Base-by-base conservation (phyloP, 2,113 vertebrate species). In the Cheirogaleus medius region DNA sequence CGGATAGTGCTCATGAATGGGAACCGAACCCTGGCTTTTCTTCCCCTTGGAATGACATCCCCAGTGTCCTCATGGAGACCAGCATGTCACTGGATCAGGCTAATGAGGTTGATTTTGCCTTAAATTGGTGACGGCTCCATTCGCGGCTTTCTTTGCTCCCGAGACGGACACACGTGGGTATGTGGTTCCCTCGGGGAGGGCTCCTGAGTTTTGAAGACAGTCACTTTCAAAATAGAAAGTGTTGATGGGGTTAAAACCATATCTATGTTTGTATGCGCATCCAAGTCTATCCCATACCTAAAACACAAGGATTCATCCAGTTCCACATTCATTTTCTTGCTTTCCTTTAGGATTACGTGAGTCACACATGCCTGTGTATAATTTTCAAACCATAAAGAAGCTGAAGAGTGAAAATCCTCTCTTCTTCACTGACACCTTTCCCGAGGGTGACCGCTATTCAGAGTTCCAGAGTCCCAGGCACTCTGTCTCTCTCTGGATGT, bases 361-460 rank as follows among this genome's bases (percentile, higher is more conserved):
- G 13, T 27, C 54, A 29, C 1, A 12, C 1, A 0, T 0, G 10
- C 52, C 58, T 0, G 0, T 49, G 52, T 39, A 27, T 23, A 66
- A 14, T 20, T 21, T 10, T n/a, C n/a, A 23, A 34, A 18, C 42
- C 7, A 5, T 0, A 1, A 8, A 2, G n/a, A 58, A 42, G 15
- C 10, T 3, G 0, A 0, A 0, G 1, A 11, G 42, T 4, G 44
- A 49, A n/a, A 32, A 2, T 32, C 11, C 2, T 44, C 32, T 15
- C 52, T 49, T n/a, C 68, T 7, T 10, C 27, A 0, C 7, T 56
- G 21, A 0, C 1, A 4, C 56, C 44, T 83, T 60, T 71, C 77
- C 63, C 3, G 8, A 68, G n/a, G n/a, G n/a, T 11, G 5, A n/a
- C 15, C 17, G 1, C n/a, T 34, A 17, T 18, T 20, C 34, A 27